Evolutionary conservation across 2,888 invertebrate species (phyloP).

Genomic region (Venustoraphidia nigricollis): DNA sequence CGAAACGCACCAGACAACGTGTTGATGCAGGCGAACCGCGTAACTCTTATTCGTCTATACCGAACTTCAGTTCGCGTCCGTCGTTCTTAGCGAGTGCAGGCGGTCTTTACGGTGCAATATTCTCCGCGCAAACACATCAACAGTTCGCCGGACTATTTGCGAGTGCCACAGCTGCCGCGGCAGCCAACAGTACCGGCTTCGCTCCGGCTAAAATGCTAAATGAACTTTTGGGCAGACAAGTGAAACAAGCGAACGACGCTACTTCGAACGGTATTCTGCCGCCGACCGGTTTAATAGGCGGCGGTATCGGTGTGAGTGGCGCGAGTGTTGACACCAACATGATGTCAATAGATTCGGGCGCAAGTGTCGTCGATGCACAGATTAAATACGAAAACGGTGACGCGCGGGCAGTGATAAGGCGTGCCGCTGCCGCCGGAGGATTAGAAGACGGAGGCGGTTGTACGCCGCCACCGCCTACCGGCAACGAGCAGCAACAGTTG

Average conservation of each 20-base stretch:
- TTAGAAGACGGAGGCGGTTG: constrained; percentile 38
- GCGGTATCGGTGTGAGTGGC: constrained; percentile 15
- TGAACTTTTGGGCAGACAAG: constrained; percentile 72
- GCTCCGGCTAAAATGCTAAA: constrained; percentile 84
- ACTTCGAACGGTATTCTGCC: no score
- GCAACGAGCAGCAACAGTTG: constrained; percentile 26
- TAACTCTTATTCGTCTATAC: constrained; percentile 77
- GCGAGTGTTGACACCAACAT: constrained; percentile 30
- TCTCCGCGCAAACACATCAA: constrained; percentile 48
- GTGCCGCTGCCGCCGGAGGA: constrained; percentile 17
- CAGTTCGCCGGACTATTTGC: constrained; percentile 70
- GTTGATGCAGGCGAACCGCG: constrained; percentile 93
- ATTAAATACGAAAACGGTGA: constrained; percentile 25
- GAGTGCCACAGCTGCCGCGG: constrained; percentile 5
- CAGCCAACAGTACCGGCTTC: constrained; percentile 49
- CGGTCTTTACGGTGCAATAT: constrained; percentile 77
- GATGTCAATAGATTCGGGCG: constrained; percentile 27
- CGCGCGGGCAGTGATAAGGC: constrained; percentile 15
- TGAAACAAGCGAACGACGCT: constrained; percentile 51
- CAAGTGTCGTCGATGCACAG: constrained; percentile 24
- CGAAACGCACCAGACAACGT: constrained; percentile 87
- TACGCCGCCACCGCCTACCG: constrained; percentile 26
- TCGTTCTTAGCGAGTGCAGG: constrained; percentile 56
- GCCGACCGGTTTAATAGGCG: no score
- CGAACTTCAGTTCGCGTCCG: constrained; percentile 61